Evolutionary conservation across 2,888 invertebrate species (phyloP).

Genomic region (Mayetiola destructor): DNA sequence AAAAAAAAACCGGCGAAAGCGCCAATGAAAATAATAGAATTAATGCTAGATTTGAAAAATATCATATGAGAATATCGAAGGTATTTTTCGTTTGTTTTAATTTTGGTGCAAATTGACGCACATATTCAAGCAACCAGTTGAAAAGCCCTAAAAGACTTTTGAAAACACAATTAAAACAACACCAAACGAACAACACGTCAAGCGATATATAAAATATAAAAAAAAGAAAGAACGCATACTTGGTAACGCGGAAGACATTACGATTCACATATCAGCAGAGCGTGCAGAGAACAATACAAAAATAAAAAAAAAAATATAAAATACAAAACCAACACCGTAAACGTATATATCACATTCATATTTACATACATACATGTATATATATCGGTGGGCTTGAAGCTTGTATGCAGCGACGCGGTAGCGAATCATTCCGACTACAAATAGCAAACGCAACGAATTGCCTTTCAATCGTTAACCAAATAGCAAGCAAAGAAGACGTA

Average conservation of each 20-base stretch:
- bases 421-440: neutral
- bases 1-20: too few relatives aligned
- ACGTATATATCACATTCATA: neutral
- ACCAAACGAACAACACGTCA: too few relatives aligned
- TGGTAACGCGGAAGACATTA: conserved; percentile 6
- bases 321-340: neutral
- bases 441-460: neutral
- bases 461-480: neutral
- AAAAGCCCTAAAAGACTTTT: too few relatives aligned
- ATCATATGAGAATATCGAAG: too few relatives aligned
- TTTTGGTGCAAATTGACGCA: too few relatives aligned
- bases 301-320: neutral
- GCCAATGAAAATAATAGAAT: too few relatives aligned
- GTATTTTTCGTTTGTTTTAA: too few relatives aligned
- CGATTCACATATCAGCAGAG: neutral
- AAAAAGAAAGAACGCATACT: neutral
- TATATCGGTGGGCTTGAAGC: neutral
- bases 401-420: neutral
- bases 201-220: too few relatives aligned
- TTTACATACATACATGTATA: neutral
- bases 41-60: too few relatives aligned
- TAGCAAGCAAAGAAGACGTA: conserved; percentile 4
- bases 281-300: neutral
- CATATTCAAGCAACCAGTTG: too few relatives aligned
- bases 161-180: too few relatives aligned